These are phyloP conservation scores for Calameuta idolon DNA, from an alignment of 2,888 invertebrate species.

Conservation along the genomic window DNA sequence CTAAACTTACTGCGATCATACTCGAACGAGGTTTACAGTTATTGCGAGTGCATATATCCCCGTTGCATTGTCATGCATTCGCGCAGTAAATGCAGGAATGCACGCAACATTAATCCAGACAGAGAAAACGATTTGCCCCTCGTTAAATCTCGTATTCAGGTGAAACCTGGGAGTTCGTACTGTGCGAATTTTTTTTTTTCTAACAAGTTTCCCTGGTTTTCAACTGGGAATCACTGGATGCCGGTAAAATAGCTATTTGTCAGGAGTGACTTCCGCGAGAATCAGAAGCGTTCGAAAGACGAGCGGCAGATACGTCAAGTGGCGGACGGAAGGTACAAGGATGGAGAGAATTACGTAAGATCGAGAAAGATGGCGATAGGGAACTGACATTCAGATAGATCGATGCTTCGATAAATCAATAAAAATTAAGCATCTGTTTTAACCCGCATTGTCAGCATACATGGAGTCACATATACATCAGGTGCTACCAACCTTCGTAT, in stretches of 20 bases:
- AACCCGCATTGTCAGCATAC: background rate
- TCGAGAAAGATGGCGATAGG: background rate
- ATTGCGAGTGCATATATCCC: background rate
- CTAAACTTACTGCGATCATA: background rate
- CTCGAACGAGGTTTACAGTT: background rate
- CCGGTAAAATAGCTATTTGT: background rate
- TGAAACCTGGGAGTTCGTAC: background rate
- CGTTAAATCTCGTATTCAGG: background rate
- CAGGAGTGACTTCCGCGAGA: background rate
- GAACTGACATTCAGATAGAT: background rate
- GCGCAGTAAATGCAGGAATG: constrained; percentile 3
- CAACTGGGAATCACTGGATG: background rate
- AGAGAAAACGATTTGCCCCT: background rate
- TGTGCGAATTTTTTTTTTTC: background rate
- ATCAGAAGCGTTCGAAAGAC: background rate
- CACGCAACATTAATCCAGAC: background rate
- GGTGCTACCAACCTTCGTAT: background rate
- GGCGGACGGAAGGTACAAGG: background rate
- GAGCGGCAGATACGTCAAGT: background rate
- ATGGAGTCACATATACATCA: background rate
- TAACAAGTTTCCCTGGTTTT: background rate
- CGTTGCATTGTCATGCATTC: background rate
- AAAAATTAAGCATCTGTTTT: constrained; percentile 1
- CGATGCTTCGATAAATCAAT: background rate
- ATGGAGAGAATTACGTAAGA: background rate